Evolutionary conservation across 2,888 invertebrate genomes (phyloP), one percentile per base, ranked within the genome.

Genomic region (Machimus rusticus): DNA sequence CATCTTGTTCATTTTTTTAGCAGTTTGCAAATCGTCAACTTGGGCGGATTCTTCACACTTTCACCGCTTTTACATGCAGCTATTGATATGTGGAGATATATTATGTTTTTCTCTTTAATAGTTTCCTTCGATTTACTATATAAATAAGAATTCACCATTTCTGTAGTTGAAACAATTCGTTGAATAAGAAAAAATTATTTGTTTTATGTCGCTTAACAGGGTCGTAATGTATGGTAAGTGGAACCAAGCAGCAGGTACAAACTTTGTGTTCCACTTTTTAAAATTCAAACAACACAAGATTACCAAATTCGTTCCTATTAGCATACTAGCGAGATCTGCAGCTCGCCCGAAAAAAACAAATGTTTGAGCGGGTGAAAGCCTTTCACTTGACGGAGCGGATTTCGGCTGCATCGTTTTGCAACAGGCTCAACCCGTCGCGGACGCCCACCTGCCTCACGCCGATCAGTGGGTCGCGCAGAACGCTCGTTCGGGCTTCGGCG

Each of bases 251-350:
- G 0, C 19, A 66, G 28, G 2, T 14, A 28, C 12, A 66, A 23
- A 78, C 46, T 23, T 37, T 43, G 43, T 79, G 51, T 34, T 51
- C 79, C 28, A 79, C 31, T 79, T 79, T 51, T 79, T 79, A 23
- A 79, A 51, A 79, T 79, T 79, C 55, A 28, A 66, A 79, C 46
- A 4, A 14, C 51, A 79, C 51, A 51, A 12, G 23, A 79, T 79
- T 79, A 79, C 79, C 46, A 79, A 79, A 79, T 79, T 79, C 5
- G 79, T 28, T 79, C 8, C 51, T 43, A 79, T 79, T 79, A 19
- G 23, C 51, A 79, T 79, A 37, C 76, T 19, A 37, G 74, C 43
- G 34, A 34, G 84, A 79, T 43, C 76, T 76, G n/a, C 74, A 31
- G 6, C 34, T n/a, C 8, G 23, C 31, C 14, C 23, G 14, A 6